Evolutionary conservation across 2,113 vertebrate genomes (phyloP), one percentile per base, ranked within the genome.

Genomic region (Ondatra zibethicus): DNA sequence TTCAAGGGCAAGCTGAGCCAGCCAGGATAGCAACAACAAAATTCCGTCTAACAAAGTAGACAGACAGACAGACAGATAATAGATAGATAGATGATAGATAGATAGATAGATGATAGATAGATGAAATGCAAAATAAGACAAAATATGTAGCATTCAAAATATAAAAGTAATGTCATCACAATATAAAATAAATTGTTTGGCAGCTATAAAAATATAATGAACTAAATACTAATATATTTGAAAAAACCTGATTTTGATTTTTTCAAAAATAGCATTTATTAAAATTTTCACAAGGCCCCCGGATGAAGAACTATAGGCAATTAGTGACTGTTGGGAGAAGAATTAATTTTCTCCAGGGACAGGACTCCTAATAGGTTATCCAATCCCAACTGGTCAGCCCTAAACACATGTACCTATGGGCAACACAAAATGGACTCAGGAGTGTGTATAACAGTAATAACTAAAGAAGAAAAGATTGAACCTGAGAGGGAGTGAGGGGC

Each of bases 171-270:
- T 42, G 17, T 31, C 70, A 70, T 9, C n/a, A 86, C 16, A 76
- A 85, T 66, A 77, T 58, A 13, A 86, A 50, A 50, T 36, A 78
- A 10, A 52, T 33, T 52, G 3, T 58, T 90, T 68, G 82, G 27
- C 76, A 94, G 94, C 61, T 23, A 61, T 73, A 76, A 85, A 86
- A 81, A 65, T 70, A 88, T 4, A 82, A 70, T 91, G 31, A 77
- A 81, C 5, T 66, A 84, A 29, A 68, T 63, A 13, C 8, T 47
- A 50, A 50, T 29, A 94, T 11, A 94, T 88, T 68, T 94, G 77
- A 91, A 95, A 96, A 96, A 73, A 2, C 42, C 55, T 19, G 11
- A 63, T 93, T 85, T 80, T 42, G 14, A 63, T 93, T 85, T 80
- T 42, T 72, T 94, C 27, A 88, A 92, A 89, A 90, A 42, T 7